phyloP scores from a whole-genome alignment of 2,888 invertebrate species.

The Cryptus viduatorius region DNA sequence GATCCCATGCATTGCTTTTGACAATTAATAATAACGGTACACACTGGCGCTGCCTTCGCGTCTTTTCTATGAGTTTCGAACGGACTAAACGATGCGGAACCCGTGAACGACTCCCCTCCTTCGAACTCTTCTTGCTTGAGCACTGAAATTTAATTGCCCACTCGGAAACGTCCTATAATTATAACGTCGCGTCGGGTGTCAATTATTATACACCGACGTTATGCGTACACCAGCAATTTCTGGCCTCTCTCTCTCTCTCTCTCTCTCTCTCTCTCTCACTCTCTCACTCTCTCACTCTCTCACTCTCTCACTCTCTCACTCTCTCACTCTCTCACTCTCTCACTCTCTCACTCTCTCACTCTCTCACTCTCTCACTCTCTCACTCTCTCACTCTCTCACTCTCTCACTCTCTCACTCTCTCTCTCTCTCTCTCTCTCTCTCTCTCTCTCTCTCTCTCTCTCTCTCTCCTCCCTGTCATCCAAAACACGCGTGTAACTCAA shows the following conservation, averaged over 20 bases:
- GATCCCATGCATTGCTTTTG: slow-evolving; percentile 4
- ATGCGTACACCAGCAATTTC: slow-evolving; percentile 33
- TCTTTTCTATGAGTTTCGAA: slow-evolving; percentile 32
- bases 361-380: not conserved
- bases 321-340: not conserved
- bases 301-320: not conserved
- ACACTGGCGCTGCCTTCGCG: not conserved
- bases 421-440: not conserved
- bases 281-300: not conserved
- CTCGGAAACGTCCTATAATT: slow-evolving; percentile 61
- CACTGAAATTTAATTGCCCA: slow-evolving; percentile 61
- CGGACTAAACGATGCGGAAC: slow-evolving; percentile 7
- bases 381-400: not conserved
- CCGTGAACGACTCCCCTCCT: not conserved
- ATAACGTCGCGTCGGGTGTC: slow-evolving; percentile 54
- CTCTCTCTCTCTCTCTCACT: slow-evolving; percentile 5
- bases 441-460: not conserved
- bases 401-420: not conserved
- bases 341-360: not conserved
- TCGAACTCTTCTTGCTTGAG: slow-evolving; percentile 8
- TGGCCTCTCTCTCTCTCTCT: not conserved
- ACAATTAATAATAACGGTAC: slow-evolving; percentile 47
- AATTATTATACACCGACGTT: slow-evolving; percentile 57
- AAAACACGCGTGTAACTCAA: not conserved
- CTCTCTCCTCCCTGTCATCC: slow-evolving; percentile 22